These are phyloP conservation scores for Rhombomys opimus DNA, from an alignment of 2,113 vertebrate genomes.

Conservation along the genomic window DNA sequence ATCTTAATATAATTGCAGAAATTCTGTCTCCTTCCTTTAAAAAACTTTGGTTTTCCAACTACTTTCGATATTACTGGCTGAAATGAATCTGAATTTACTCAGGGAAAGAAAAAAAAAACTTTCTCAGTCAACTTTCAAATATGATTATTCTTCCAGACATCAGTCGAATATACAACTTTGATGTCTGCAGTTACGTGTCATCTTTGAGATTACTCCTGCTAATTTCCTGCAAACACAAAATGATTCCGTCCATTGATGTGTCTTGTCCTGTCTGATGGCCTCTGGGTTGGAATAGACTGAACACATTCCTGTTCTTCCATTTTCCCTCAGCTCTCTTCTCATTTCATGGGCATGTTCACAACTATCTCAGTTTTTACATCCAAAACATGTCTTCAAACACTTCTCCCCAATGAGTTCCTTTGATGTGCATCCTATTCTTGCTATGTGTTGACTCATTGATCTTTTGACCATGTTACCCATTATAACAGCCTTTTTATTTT, in stretches of 20 bases:
- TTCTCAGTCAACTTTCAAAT: slow-evolving; percentile 12
- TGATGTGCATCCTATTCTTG: neutral
- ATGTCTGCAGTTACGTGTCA: neutral
- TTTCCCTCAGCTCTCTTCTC: accelerated
- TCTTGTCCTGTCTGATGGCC: neutral
- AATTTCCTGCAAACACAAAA: neutral
- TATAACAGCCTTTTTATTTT: neutral
- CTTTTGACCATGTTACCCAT: neutral
- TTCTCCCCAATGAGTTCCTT: neutral
- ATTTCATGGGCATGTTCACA: neutral
- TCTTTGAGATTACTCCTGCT: neutral
- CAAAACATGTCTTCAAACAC: neutral
- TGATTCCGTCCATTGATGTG: neutral
- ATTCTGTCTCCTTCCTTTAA: neutral
- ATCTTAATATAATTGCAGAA: neutral
- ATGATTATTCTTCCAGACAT: neutral
- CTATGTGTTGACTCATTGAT: neutral
- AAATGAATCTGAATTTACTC: neutral
- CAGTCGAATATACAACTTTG: neutral
- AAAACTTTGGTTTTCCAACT: slow-evolving; percentile 20
- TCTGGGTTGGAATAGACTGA: neutral
- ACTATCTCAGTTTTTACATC: neutral
- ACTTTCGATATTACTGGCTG: neutral
- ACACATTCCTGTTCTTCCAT: neutral
- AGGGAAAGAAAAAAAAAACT: neutral